These are phyloP conservation scores for Drosophila nannoptera DNA, from an alignment of 1,140 invertebrate genomes.

Conservation along the genomic window DNA sequence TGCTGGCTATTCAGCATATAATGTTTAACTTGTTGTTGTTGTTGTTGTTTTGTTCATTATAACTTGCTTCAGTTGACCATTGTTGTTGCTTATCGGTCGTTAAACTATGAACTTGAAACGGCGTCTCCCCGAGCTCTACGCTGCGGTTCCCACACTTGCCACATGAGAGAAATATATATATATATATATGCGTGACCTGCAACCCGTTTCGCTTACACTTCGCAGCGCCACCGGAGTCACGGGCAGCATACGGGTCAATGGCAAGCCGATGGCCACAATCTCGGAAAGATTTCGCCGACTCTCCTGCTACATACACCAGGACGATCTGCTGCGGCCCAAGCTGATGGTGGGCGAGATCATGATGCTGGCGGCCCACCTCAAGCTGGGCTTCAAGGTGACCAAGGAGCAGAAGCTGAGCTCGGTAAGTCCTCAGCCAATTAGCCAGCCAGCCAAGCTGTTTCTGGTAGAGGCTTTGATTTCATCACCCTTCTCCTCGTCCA, in stretches of 20 bases:
- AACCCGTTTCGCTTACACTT: neutral
- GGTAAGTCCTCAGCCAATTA: constrained; percentile 44
- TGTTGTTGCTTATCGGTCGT: constrained; percentile 62
- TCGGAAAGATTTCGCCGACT: constrained; percentile 86
- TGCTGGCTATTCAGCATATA: neutral
- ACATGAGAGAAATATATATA: too few relatives aligned
- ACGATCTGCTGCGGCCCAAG: constrained; percentile 88
- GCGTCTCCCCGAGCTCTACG: neutral
- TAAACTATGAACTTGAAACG: constrained; percentile 71
- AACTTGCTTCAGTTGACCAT: constrained; percentile 8
- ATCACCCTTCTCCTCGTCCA: constrained; percentile 8
- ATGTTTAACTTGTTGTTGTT: neutral
- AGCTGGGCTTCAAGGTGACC: constrained; percentile 85
- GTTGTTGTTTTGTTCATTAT: neutral
- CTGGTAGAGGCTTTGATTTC: neutral
- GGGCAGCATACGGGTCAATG: constrained; percentile 87
- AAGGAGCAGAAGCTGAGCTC: constrained; percentile 66
- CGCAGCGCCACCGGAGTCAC: constrained; percentile 82
- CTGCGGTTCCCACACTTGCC: neutral
- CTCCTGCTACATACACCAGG: constrained; percentile 95
- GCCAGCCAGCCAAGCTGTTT: neutral
- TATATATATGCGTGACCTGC: too few relatives aligned
- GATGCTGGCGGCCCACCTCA: constrained; percentile 90
- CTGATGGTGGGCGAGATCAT: constrained; percentile 92
- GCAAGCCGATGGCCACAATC: constrained; percentile 85